Evolutionary conservation across 2,888 invertebrate genomes (phyloP), one percentile per base, ranked within the genome.

Genomic region (Syrphus vitripennis): DNA sequence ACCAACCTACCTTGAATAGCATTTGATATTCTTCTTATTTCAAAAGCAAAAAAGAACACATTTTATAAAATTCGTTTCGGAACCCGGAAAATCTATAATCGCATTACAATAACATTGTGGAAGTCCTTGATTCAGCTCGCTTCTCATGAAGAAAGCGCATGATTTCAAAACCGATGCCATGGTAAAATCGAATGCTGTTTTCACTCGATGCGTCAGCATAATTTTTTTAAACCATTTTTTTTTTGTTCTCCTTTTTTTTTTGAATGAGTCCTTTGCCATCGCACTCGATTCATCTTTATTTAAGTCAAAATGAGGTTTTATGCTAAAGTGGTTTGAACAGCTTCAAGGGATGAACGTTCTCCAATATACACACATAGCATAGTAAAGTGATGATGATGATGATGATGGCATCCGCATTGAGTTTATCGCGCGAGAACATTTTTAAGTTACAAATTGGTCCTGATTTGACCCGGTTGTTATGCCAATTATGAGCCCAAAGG

Each of bases 361-460:
- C n/a, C n/a, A n/a, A n/a, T 5, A 40, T 4, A 21, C 12, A 5
- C 1, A 12, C 48, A 1, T 24, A 21, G n/a, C 9, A 34, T 16
- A 45, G 45, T 45, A 14, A 29, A 42, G 61, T 31, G 63, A 63
- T 63, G 21, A 61, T 29, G 42, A 48, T 31, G 63, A 63, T 63
- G 21, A 61, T 29, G 42, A 48, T 40, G 42, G 55, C 57, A 82
- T 81, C 69, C 74, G 48, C 53, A 77, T 72, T 57, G 74, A 50
- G 63, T 40, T 70, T 48, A 50, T 59, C 14, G 61, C 61, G 70
- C 70, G 84, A 50, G 80, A 70, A 45, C 42, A 37, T 75, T 65
- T 83, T 82, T 77, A 50, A 76, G 77, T 82, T 77, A 72, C 71
- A 82, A 82, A 82, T 82, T 74, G 83, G 83, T 78, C 69, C 45